Percentiles rank a stretch among this genome's conserved stretches.
phyloP scores from a whole-genome alignment of 2,888 invertebrate species.

The Lasioglossum lativentre region DNA sequence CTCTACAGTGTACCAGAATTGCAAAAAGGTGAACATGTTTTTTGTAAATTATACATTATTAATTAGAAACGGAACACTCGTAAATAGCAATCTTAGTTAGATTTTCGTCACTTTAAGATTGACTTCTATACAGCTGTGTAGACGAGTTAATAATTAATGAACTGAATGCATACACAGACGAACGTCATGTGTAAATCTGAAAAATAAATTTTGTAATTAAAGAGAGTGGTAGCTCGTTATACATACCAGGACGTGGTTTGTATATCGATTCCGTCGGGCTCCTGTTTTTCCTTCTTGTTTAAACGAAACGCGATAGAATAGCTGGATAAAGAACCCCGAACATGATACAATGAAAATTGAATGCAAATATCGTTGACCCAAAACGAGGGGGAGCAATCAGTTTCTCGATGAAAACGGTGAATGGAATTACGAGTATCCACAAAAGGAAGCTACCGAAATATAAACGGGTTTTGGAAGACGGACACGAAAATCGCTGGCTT shows the following conservation, averaged over 20 bases:
- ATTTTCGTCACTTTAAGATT: too few relatives aligned
- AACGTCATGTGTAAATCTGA: not conserved
- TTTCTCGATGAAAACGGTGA: conserved; percentile 44
- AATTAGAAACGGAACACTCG: too few relatives aligned
- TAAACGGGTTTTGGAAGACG: conserved; percentile 49
- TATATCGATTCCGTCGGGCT: conserved; percentile 32
- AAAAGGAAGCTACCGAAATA: conserved; percentile 45
- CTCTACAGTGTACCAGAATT: too few relatives aligned
- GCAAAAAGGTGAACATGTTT: too few relatives aligned
- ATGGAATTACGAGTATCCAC: conserved; percentile 43
- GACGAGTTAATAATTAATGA: too few relatives aligned
- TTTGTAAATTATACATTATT: too few relatives aligned
- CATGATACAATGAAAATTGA: conserved; percentile 55
- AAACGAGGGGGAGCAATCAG: conserved; percentile 53
- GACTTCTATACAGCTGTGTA: too few relatives aligned
- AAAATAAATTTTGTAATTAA: not conserved
- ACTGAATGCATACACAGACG: not conserved
- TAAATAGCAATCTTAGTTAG: too few relatives aligned
- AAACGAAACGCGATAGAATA: conserved; percentile 1
- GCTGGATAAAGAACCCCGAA: conserved; percentile 39
- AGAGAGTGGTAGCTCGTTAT: not conserved
- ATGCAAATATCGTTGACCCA: conserved; percentile 62
- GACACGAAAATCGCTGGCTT: conserved; percentile 49
- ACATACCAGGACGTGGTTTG: not conserved
- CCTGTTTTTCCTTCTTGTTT: conserved; percentile 20